phyloP scores from a whole-genome alignment of 2,113 vertebrate genomes.

The Eurystomus gularis region DNA sequence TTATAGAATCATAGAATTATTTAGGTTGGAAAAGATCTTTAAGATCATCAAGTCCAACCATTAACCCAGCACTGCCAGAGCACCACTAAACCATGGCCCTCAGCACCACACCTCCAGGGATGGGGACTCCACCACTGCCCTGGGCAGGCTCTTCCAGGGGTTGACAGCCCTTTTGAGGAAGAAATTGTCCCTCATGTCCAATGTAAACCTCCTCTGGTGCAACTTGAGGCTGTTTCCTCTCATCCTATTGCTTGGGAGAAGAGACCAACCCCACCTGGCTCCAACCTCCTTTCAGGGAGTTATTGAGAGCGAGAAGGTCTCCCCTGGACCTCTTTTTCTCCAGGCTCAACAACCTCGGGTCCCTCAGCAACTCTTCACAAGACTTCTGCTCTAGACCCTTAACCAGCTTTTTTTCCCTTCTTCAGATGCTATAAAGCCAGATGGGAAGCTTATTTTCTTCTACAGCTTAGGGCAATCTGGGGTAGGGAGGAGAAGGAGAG shows the following conservation, averaged over 20 bases:
- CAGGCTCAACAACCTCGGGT: neutral
- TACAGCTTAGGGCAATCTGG: neutral
- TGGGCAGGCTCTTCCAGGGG: neutral
- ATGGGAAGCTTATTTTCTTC: neutral
- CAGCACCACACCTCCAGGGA: neutral
- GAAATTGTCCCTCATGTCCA: neutral
- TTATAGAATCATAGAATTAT: neutral
- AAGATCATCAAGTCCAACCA: fast-evolving
- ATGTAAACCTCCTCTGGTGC: fast-evolving
- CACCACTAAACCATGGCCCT: neutral
- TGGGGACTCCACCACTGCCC: neutral
- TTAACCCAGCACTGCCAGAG: neutral
- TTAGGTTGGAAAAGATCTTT: neutral
- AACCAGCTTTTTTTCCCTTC: fast-evolving
- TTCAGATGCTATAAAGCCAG: neutral
- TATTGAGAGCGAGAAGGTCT: neutral
- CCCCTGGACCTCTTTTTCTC: neutral
- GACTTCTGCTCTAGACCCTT: neutral
- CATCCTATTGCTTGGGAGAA: neutral
- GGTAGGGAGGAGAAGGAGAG: neutral
- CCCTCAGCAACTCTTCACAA: neutral
- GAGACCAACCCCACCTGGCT: fast-evolving
- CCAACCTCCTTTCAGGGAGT: neutral
- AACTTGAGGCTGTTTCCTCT: fast-evolving
- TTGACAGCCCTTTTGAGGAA: no score